Evolutionary conservation across 2,888 invertebrate genomes (phyloP), one percentile per base, ranked within the genome.

Genomic region (Cyclophora punctaria): DNA sequence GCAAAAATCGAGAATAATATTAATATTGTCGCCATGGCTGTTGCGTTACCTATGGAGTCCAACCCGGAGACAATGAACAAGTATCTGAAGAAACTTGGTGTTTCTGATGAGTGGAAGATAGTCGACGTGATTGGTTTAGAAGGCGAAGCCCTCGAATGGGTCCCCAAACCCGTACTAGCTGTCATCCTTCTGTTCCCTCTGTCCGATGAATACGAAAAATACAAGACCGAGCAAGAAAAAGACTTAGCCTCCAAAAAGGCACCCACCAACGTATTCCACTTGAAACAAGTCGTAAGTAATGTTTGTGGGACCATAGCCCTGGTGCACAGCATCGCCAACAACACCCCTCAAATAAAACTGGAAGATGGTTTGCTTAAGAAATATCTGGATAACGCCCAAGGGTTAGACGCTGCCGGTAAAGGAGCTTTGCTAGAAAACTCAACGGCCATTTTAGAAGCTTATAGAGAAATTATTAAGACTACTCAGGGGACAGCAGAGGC

Each of bases 261-360:
- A 41, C 90, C 92, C 0, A 87, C 91, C 34, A 90, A 93, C 57
- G 83, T 98, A 7, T 98, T 95, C 78, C 96, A 94, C 75, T 90
- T 98, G 85, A 95, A 95, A 66, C 98, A 98, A 80, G 92, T 93
- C 34, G 93, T 98, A 34, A 93, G 94, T 56, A 98, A 98, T 80
- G 96, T 98, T 3, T 99, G 98, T 80, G 99, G 99, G 35, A 98
- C 98, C 2, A 93, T 99, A 57, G 98, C 98, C 4, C 85, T 99
- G 46, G 93, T 99, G 50, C 98, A 99, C 76, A 93, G 96, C 62
- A 90, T 99, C 54, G 97, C 96, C 5, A 99, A 99, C 78, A 97
- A 96, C 75, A 81, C 86, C n/a, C 92, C 94, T 56, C 91, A 92
- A 7, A 92, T 96, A 48, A 78, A 91, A 35, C 72, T 96, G 3